Conservation (phyloP, 2,888 invertebrate species). For the Phymatocera aterrima region DNA sequence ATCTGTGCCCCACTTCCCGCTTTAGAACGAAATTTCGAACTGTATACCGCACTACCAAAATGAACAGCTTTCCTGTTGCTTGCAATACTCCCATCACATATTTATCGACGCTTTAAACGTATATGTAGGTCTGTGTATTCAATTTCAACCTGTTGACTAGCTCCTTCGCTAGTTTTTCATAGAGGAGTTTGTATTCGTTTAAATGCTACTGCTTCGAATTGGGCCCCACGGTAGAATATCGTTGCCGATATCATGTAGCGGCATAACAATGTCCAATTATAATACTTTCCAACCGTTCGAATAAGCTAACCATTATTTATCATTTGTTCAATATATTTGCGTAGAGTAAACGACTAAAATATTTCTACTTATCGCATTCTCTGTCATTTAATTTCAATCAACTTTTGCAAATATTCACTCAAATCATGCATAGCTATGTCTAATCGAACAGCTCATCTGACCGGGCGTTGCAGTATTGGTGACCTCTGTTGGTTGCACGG, state of each 20-base stretch:
- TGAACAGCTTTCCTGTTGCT: neutral
- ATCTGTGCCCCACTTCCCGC: neutral
- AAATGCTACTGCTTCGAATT: slow-evolving; percentile 8
- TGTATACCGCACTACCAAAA: neutral
- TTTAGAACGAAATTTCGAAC: neutral
- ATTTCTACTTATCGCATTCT: neutral
- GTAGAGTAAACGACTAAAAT: neutral
- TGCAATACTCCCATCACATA: neutral
- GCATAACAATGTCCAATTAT: neutral
- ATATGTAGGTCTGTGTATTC: neutral
- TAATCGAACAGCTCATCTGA: neutral
- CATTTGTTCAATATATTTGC: neutral
- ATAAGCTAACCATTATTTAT: neutral
- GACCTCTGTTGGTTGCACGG: neutral
- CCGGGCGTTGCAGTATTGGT: neutral
- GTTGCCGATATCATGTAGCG: neutral
- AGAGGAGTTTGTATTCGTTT: slow-evolving; percentile 11
- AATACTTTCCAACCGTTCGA: neutral
- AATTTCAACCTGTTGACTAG: slow-evolving; percentile 34
- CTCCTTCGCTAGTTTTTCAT: slow-evolving; percentile 14
- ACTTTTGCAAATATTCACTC: neutral
- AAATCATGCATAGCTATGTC: neutral
- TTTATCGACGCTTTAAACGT: slow-evolving; percentile 2
- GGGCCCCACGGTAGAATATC: neutral
- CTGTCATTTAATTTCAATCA: neutral